Evolutionary conservation across 2,888 invertebrate genomes (phyloP), one percentile per base, ranked within the genome.

Genomic region (Eristalis intricaria): DNA sequence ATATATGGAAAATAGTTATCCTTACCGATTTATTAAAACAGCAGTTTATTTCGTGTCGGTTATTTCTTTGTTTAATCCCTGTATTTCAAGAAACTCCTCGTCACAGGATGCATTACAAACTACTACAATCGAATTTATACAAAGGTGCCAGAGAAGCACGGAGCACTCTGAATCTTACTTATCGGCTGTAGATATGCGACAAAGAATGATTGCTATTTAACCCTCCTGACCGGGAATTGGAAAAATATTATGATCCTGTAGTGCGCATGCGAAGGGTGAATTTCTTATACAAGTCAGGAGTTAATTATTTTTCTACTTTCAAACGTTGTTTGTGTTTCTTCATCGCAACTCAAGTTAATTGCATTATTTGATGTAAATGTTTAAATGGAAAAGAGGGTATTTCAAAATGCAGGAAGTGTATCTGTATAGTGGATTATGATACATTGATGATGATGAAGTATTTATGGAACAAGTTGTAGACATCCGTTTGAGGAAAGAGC

Each of bases 191-290:
- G 76, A 71, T 70, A 76, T 29, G 73, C 64, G 68, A 66, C 56
- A 23, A 56, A 75, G 61, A 60, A 71, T 80, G 81, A 65, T 75
- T 32, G 75, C 40, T 60, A 68, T 81, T 63, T 40, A 66, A 80
- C 75, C 76, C 63, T 76, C 40, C n/a, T 35, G 15, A 13, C 70
- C 56, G 40, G 56, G 71, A 43, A 71, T 68, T 69, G 61, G 13
- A 26, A 63, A 56, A 50, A 50, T 19, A 19, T 64, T 11, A 19
- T 35, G 35, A 10, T 50, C 5, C 19, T 50, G 56, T 26, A 58
- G 32, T 82, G 77, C 85, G 85, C 85, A 85, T 77, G 85, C 73
- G 58, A 77, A 73, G 76, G 82, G 85, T 85, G 85, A 85, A 85
- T 82, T 73, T 85, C 77, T 77, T 77, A 81, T 82, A n/a, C n/a